Conservation (phyloP, 30 jellyfish, hydroid and myxozoan species). For the Rhopilema esculentum region DNA sequence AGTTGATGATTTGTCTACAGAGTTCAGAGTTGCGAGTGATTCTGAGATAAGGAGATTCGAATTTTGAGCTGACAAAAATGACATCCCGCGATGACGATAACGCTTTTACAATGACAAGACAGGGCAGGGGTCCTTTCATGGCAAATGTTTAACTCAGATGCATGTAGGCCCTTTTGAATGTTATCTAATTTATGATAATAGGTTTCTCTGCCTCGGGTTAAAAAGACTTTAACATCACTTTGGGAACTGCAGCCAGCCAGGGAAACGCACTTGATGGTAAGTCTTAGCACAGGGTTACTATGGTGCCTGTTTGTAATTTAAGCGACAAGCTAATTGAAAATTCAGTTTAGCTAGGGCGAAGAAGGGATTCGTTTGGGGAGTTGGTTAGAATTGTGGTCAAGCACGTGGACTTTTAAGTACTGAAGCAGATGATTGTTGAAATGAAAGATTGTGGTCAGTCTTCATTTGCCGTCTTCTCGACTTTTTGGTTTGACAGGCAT, state of each 20-base stretch:
- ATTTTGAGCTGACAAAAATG: not conserved
- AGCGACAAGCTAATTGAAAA: slow-evolving; percentile 25
- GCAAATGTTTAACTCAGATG: not conserved
- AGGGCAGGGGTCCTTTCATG: not conserved
- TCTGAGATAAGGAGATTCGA: not conserved
- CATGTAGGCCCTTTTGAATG: not conserved
- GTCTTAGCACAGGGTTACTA: not conserved
- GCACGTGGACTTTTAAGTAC: slow-evolving; percentile 36
- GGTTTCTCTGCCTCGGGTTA: not conserved
- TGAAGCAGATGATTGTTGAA: slow-evolving; percentile 55
- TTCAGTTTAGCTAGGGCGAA: not conserved
- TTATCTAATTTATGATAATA: not conserved
- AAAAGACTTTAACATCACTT: not conserved
- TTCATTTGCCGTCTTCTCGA: slow-evolving; percentile 47
- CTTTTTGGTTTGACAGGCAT: slow-evolving; percentile 49
- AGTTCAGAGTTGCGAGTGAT: not conserved
- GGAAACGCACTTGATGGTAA: not conserved
- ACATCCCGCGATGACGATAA: not conserved
- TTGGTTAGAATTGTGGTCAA: slow-evolving; percentile 32
- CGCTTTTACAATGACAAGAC: not conserved
- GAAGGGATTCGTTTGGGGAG: slow-evolving; percentile 31
- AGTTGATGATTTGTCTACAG: too few species aligned
- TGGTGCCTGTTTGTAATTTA: not conserved
- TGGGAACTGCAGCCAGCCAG: not conserved
- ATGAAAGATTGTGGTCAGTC: slow-evolving; percentile 43